A percentile compares a stretch with the other conserved stretches of the same genome.
Evolutionary conservation across 2,113 vertebrate species (phyloP).

Genomic region (Beaufortia kweichowensis): DNA sequence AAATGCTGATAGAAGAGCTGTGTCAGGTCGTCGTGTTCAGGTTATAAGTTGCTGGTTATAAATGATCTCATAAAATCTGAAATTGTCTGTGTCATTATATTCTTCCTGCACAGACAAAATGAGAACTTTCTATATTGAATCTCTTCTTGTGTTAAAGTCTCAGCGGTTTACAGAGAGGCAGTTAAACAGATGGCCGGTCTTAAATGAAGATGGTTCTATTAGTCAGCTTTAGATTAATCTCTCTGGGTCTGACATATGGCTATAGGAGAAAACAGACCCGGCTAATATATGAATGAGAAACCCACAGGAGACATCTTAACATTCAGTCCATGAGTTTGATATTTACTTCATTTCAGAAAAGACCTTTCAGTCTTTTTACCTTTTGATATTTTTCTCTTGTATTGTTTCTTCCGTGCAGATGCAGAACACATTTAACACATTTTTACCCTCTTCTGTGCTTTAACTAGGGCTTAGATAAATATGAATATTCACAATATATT

Average conservation of each 20-base stretch:
- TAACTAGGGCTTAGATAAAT: neutral
- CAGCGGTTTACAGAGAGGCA: neutral
- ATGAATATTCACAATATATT: neutral
- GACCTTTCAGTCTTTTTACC: neutral
- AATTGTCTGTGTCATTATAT: too few species aligned
- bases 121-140: too few species aligned
- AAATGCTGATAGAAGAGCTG: too few species aligned
- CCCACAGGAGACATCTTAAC: neutral
- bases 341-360: neutral
- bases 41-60: too few species aligned
- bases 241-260: slow-evolving; percentile 41
- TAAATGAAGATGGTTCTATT: slow-evolving; percentile 42
- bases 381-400: neutral
- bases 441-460: neutral
- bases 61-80: too few species aligned
- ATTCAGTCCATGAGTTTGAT: too few species aligned
- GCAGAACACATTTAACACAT: too few species aligned
- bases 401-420: too few species aligned
- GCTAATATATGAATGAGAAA: slow-evolving; percentile 31
- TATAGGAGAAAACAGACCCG: slow-evolving; percentile 25
- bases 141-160: neutral
- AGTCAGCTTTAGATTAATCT: slow-evolving; percentile 49
- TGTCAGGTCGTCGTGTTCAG: too few species aligned
- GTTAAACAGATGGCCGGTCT: slow-evolving; percentile 45
- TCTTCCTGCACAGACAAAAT: too few species aligned